Percentiles rank a stretch among this genome's conserved stretches.
phyloP scores from a whole-genome alignment of 2,797 vertebrate genomes.

The Poeciliopsis paucimaculata region DNA sequence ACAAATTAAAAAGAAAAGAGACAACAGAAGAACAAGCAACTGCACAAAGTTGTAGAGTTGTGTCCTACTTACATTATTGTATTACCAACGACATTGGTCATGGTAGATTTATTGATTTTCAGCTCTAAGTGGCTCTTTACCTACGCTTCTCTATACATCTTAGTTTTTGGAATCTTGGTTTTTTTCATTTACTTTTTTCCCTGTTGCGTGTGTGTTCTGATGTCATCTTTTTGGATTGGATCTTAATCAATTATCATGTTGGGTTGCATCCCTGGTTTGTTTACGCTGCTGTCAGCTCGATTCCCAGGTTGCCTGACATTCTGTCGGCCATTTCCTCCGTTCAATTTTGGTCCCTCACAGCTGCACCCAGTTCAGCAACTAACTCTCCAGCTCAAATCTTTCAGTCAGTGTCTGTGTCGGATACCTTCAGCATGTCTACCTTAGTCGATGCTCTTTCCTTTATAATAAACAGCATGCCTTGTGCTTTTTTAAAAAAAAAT shows the following conservation, averaged over 20 bases:
- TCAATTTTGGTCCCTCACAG: no score
- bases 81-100: neutral
- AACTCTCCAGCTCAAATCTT: neutral
- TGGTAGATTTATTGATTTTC: neutral
- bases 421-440: neutral
- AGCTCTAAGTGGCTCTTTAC: neutral
- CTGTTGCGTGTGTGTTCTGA: neutral
- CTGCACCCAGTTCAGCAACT: neutral
- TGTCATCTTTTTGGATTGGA: neutral
- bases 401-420: neutral
- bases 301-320: neutral
- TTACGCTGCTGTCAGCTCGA: neutral
- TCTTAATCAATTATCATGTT: neutral
- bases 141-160: no score
- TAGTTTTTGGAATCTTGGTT: neutral
- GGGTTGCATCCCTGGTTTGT: neutral
- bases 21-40: neutral
- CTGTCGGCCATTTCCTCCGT: neutral
- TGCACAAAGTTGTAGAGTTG: neutral
- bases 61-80: neutral
- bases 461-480: no score
- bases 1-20: neutral
- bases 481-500: neutral
- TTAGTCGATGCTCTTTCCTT: no score
- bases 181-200: neutral